phyloP scores from a whole-genome alignment of 2,888 invertebrate genomes.

The Drosophila picticornis region DNA sequence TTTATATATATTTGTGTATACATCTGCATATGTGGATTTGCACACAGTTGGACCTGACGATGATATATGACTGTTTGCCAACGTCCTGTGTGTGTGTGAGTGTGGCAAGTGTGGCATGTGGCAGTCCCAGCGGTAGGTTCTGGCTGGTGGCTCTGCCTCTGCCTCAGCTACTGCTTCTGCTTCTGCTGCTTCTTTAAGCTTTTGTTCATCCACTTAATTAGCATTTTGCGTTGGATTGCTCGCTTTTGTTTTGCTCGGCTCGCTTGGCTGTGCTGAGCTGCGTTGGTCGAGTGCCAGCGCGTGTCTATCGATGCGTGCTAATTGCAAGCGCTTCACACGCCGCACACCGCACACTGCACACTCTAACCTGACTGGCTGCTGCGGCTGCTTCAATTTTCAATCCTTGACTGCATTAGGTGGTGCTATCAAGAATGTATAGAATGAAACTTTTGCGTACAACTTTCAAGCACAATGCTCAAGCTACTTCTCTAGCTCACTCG shows the following conservation, averaged over 20 bases:
- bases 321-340: conserved; percentile 64
- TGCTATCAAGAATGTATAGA: conserved; percentile 61
- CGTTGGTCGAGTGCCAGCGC: conserved; percentile 70
- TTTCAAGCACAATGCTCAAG: conserved; percentile 35
- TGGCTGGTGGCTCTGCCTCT: neutral
- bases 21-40: neutral
- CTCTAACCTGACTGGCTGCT: neutral
- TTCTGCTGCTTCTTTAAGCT: conserved; percentile 34
- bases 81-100: conserved; percentile 39
- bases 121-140: conserved; percentile 13
- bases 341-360: conserved; percentile 3
- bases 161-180: neutral
- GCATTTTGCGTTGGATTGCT: conserved; percentile 68
- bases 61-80: conserved; percentile 73
- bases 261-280: conserved; percentile 1
- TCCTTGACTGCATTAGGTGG: conserved; percentile 67
- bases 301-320: conserved; percentile 82
- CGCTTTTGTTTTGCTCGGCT: conserved; percentile 53
- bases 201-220: conserved; percentile 73
- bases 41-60: conserved; percentile 75
- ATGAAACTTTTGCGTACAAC: conserved; percentile 57
- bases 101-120: conserved; percentile 14
- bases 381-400: conserved; percentile 39
- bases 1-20: conserved; percentile 3
- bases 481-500: neutral